Evolutionary conservation across 2,113 vertebrate genomes (phyloP).

Genomic region (Vombatus ursinus): DNA sequence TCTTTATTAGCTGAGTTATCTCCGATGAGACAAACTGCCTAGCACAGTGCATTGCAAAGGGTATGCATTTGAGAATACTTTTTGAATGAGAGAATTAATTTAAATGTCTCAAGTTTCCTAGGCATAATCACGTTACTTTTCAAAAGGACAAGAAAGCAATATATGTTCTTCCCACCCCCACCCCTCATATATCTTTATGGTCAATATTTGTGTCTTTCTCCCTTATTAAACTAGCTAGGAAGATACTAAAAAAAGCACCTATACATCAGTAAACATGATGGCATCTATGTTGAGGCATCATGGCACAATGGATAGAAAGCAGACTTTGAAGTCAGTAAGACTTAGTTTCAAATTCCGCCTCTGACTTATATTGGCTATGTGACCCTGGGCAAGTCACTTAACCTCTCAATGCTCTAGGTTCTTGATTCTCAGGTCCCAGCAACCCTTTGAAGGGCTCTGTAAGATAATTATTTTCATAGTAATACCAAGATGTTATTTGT

Average conservation of each 20-base stretch:
- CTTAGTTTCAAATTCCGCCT: background rate
- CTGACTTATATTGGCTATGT: background rate
- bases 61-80: background rate
- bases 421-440: background rate
- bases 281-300: background rate
- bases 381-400: background rate
- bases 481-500: background rate
- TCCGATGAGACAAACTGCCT: background rate
- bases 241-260: background rate
- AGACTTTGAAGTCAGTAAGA: background rate
- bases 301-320: background rate
- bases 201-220: background rate
- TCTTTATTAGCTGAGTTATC: background rate
- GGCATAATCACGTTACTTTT: conserved; percentile 19
- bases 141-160: conserved; percentile 10
- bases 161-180: background rate
- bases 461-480: background rate
- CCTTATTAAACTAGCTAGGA: background rate
- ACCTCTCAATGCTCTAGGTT: too few relatives aligned
- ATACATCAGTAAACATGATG: background rate
- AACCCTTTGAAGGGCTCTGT: background rate
- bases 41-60: background rate
- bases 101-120: conserved; percentile 8
- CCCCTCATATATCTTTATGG: background rate
- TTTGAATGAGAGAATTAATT: background rate